Evolutionary conservation across 2,888 invertebrate genomes (phyloP).

Genomic region (Phengaris alcon): DNA sequence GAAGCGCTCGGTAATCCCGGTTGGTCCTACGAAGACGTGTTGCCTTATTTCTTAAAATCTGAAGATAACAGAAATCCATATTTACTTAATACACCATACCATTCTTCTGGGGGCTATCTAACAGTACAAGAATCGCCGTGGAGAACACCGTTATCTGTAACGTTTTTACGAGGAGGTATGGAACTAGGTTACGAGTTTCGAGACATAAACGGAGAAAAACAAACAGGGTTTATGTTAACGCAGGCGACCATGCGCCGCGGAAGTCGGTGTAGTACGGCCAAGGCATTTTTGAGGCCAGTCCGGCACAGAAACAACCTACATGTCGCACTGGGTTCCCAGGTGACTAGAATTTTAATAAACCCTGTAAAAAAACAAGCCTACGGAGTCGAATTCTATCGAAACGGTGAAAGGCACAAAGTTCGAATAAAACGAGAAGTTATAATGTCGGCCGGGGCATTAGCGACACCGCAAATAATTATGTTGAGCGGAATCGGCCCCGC

Average conservation of each 20-base stretch:
- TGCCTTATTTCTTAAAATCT: conserved; percentile 92
- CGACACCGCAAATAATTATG: conserved; percentile 94
- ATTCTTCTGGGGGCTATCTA: conserved; percentile 87
- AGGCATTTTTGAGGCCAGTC: conserved; percentile 91
- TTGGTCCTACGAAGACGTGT: conserved; percentile 90
- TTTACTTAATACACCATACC: conserved; percentile 85
- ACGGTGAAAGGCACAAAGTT: conserved; percentile 82
- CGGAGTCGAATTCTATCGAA: conserved; percentile 86
- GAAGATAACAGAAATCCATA: conserved; percentile 94
- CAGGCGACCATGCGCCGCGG: conserved; percentile 92
- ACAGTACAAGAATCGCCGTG: conserved; percentile 92
- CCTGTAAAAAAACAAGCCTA: conserved; percentile 84
- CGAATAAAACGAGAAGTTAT: conserved; percentile 89
- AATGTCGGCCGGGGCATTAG: conserved; percentile 91
- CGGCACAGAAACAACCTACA: conserved; percentile 88
- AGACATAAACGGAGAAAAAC: conserved; percentile 89
- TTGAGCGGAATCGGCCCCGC: conserved; percentile 92
- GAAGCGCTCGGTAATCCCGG: conserved; percentile 89
- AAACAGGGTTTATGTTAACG: conserved; percentile 92
- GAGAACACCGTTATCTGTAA: conserved; percentile 89
- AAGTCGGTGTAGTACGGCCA: conserved; percentile 91
- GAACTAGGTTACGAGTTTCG: conserved; percentile 90
- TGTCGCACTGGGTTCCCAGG: conserved; percentile 88
- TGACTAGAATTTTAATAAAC: conserved; percentile 84
- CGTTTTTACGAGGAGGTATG: conserved; percentile 88